Evolutionary conservation across 2,113 vertebrate species (phyloP).

Genomic region (Paraplagusia blochii): DNA sequence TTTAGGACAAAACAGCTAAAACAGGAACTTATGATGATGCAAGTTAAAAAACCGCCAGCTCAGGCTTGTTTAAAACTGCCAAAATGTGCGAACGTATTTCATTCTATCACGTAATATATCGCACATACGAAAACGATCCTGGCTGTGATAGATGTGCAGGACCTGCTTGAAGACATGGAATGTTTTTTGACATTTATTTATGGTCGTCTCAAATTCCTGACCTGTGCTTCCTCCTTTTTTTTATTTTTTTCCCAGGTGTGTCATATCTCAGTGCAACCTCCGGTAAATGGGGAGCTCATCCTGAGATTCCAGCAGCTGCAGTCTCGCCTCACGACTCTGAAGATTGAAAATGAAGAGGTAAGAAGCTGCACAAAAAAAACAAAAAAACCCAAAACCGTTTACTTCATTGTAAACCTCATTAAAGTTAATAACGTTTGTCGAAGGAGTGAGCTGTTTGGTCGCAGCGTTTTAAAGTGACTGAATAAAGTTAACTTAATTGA

Average conservation of each 20-base stretch:
- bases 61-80: too few species aligned
- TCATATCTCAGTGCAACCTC: slow-evolving; percentile 92
- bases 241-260: slow-evolving; percentile 79
- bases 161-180: too few species aligned
- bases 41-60: too few species aligned
- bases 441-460: slow-evolving; percentile 5
- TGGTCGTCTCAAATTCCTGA: too few species aligned
- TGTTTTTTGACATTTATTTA: too few species aligned
- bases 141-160: too few species aligned
- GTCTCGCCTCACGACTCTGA: slow-evolving; percentile 91
- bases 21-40: too few species aligned
- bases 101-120: too few species aligned
- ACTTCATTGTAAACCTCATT: neutral
- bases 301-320: slow-evolving; percentile 94
- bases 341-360: slow-evolving; percentile 99
- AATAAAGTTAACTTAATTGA: slow-evolving; percentile 45
- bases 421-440: neutral
- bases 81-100: too few species aligned
- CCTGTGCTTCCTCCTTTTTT: slow-evolving; percentile 2
- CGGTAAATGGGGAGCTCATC: slow-evolving; percentile 91
- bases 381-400: too few species aligned
- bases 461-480: slow-evolving; percentile 8
- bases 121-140: too few species aligned
- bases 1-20: too few species aligned
- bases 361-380: slow-evolving; percentile 23